phyloP scores from a whole-genome alignment of 37 sponge, comb jelly and placozoan species.

The Eunapius fragilis region DNA sequence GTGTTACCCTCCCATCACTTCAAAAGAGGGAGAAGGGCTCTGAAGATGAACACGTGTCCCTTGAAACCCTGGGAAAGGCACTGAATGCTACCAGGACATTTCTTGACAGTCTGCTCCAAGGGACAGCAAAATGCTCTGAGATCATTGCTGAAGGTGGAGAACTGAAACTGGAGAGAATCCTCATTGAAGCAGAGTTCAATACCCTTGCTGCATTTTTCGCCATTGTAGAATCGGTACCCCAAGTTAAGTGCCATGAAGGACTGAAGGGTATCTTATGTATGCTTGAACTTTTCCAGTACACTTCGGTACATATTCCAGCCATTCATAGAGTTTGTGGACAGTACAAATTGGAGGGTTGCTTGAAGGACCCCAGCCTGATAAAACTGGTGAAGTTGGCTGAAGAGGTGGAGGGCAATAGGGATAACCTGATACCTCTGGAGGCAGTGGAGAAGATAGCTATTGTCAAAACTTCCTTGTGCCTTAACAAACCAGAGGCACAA shows the following conservation, averaged over 20 bases:
- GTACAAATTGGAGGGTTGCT: slow-evolving; percentile 55
- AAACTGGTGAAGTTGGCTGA: slow-evolving; percentile 33
- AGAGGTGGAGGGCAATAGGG: slow-evolving; percentile 7
- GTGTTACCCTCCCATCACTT: neutral
- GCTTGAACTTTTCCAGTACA: slow-evolving; percentile 74
- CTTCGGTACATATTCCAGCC: slow-evolving; percentile 47
- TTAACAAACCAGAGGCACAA: neutral
- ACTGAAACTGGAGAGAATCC: neutral
- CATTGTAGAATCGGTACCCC: neutral
- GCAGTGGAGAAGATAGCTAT: slow-evolving; percentile 47
- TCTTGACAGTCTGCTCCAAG: slow-evolving; percentile 5
- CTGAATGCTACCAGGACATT: neutral
- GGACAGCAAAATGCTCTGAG: slow-evolving; percentile 32
- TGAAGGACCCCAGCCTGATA: slow-evolving; percentile 42
- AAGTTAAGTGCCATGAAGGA: slow-evolving; percentile 21
- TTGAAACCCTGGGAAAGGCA: slow-evolving; percentile 1
- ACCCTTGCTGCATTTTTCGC: slow-evolving; percentile 32
- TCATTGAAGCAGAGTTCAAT: slow-evolving; percentile 6
- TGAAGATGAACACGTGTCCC: neutral
- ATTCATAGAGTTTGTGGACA: slow-evolving; percentile 73
- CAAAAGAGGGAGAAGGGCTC: neutral
- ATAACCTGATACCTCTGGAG: slow-evolving; percentile 55
- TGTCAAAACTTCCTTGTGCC: slow-evolving; percentile 29
- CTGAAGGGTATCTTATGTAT: slow-evolving; percentile 55
- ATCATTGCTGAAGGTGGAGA: slow-evolving; percentile 24